Evolutionary conservation across 53 echinoderm and acorn worm species (phyloP).

Genomic region (Echinometra lucunter): DNA sequence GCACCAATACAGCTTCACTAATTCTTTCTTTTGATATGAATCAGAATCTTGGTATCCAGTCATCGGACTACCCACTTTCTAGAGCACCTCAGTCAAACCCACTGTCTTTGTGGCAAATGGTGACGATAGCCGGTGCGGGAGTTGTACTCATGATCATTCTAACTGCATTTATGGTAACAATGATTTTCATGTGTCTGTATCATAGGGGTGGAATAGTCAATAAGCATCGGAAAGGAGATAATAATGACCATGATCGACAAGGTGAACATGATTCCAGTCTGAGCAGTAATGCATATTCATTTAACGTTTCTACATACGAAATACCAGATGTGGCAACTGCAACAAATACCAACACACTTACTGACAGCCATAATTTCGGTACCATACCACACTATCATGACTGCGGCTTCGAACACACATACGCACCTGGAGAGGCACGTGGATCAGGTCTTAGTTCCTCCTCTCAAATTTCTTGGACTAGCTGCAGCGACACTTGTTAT

Average conservation of each 20-base stretch:
- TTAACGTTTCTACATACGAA: neutral
- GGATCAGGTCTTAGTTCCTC: neutral
- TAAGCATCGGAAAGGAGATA: neutral
- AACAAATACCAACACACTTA: neutral
- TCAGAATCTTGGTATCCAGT: neutral
- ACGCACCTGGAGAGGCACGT: neutral
- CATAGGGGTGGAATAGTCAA: neutral
- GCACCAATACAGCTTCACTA: neutral
- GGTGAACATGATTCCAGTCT: neutral
- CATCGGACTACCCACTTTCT: neutral
- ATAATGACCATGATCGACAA: neutral
- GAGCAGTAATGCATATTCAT: neutral
- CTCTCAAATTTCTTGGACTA: neutral
- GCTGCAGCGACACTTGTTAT: neutral
- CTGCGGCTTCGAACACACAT: neutral
- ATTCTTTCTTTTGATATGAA: neutral
- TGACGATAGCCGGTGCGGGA: neutral
- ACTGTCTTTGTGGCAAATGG: neutral
- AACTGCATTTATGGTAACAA: slow-evolving; percentile 6
- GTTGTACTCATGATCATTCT: neutral
- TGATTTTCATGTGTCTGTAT: neutral
- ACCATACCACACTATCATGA: neutral
- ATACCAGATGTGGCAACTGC: neutral
- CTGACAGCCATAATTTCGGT: neutral
- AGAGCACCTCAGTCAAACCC: neutral